Evolutionary conservation across 92 coral and sea anemone genomes (phyloP).

Genomic region (Anthopleura xanthogrammica): DNA sequence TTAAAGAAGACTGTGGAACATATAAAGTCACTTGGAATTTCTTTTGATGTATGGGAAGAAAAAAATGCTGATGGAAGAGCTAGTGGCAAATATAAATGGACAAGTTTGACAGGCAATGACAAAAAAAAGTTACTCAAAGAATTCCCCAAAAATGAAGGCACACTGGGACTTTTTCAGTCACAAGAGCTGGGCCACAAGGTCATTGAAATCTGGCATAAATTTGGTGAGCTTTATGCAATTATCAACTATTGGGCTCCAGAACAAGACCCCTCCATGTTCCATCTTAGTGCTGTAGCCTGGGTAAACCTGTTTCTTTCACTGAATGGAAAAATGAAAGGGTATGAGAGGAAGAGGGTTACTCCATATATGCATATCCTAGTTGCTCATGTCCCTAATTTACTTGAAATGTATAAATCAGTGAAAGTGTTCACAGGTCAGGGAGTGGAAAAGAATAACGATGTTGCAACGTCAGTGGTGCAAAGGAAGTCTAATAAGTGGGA

Average conservation of each 20-base stretch:
- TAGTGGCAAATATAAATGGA: background rate
- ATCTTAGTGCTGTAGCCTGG: too few relatives aligned
- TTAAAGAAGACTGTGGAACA: slow-evolving; percentile 15
- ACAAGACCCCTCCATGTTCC: too few relatives aligned
- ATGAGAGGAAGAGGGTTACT: too few relatives aligned
- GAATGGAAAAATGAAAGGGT: too few relatives aligned
- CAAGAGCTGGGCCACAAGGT: background rate
- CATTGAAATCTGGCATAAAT: background rate
- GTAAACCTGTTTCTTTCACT: too few relatives aligned
- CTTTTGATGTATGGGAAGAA: slow-evolving; percentile 58
- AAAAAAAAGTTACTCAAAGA: background rate
- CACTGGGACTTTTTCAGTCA: background rate
- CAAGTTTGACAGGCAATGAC: background rate
- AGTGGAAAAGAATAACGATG: too few relatives aligned
- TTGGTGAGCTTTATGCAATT: background rate
- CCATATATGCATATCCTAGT: too few relatives aligned
- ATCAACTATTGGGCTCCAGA: background rate
- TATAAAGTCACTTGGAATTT: slow-evolving; percentile 38
- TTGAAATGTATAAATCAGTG: too few relatives aligned
- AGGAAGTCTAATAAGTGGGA: too few relatives aligned
- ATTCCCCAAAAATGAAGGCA: background rate
- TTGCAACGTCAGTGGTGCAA: too few relatives aligned
- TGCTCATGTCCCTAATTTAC: too few relatives aligned
- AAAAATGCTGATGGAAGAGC: slow-evolving; percentile 39
- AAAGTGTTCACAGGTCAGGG: too few relatives aligned